Base-by-base conservation (phyloP, 1,140 invertebrate species). In the Drosophila nikananu region DNA sequence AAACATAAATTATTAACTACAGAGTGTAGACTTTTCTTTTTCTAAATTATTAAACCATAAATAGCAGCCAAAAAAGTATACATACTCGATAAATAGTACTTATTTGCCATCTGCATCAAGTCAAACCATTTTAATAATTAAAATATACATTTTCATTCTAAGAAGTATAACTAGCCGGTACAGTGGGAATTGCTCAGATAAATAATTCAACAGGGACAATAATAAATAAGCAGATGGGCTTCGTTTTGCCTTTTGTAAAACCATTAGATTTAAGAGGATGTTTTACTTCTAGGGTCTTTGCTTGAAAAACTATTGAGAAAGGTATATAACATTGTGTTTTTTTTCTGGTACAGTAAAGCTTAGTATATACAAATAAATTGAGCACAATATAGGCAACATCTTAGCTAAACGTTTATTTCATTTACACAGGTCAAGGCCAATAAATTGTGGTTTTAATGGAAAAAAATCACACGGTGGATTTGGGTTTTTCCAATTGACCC, bases 171-270 rank as follows among this genome's bases (percentile, higher is more conserved):
- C 27, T 35, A 35, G 19, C 12, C 1, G 30, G 19, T 7, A 21
- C 51, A 35, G 10, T 13, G 10, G n/a, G 12, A 2, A 52, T 19
- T 52, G 12, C 3, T 35, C 7, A 15, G 6, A 62, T 62, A 17
- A 67, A 67, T 61, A 30, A 30, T 62, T 62, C n/a, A 67, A 5
- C 0, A 17, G 42, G 15, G 9, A 23, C 30, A 61, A 30, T n/a
- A 44, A 46, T 52, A 52, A 52, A 52, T 52, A 15, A 61, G 32
- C 3, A 27, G 5, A 37, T 32, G n/a, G 9, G 10, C 7, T 15
- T n/a, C n/a, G n/a, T n/a, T n/a, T n/a, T 32, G 9, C 30, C 30
- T 32, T 32, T 32, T 9, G 8, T 32, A 32, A 2, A 9, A 32
- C 9, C 10, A 32, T 32, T 2, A 32, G 30, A 32, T 32, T 32